Evolutionary conservation across 2,113 vertebrate species (phyloP).

Genomic region (Corvus cornix): DNA sequence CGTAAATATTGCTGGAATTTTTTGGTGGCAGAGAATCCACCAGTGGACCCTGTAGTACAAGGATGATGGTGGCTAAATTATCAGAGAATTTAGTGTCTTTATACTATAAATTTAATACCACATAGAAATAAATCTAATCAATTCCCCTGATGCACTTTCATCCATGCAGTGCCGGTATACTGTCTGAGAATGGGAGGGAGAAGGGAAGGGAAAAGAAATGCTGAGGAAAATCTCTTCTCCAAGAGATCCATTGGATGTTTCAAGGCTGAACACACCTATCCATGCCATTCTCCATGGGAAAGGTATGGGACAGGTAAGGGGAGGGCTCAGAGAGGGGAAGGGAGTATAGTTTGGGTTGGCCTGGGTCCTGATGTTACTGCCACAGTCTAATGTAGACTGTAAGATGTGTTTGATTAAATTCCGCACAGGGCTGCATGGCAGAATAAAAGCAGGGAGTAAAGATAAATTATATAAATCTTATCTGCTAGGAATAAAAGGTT

Average conservation of each 20-base stretch:
- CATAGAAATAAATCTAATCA: background rate
- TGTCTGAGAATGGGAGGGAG: background rate
- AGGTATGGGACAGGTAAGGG: rapidly evolving
- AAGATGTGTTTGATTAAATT: background rate
- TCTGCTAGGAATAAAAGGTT: background rate
- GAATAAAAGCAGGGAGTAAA: background rate
- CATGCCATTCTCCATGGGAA: background rate
- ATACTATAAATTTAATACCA: background rate
- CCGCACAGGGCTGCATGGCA: background rate
- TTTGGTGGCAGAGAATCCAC: background rate
- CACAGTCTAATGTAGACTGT: rapidly evolving
- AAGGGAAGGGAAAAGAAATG: background rate
- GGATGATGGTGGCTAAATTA: background rate
- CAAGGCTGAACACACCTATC: background rate
- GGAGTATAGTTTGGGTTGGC: background rate
- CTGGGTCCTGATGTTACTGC: background rate
- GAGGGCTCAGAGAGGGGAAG: background rate
- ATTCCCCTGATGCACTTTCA: background rate
- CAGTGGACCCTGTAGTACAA: background rate
- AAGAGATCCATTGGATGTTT: background rate
- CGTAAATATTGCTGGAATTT: constrained; percentile 22
- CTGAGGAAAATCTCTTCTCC: background rate
- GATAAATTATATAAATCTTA: background rate
- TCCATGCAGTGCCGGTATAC: background rate
- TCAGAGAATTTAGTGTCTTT: background rate